A percentile compares a stretch with the other conserved stretches of the same genome.
phyloP scores from a whole-genome alignment of 1,140 invertebrate genomes.

The Aphaenogaster ashmeadi region DNA sequence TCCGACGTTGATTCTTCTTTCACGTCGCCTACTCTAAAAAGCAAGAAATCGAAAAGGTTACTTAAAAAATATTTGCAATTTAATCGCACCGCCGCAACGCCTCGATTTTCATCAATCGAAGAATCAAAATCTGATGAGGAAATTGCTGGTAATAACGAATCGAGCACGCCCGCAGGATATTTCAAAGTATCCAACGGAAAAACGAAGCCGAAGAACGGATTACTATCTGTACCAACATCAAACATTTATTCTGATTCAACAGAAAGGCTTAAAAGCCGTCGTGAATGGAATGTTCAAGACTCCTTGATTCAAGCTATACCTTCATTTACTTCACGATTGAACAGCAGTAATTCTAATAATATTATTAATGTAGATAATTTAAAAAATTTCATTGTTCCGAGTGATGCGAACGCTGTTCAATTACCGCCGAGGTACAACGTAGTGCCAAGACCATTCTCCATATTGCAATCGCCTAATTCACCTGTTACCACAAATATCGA shows the following conservation, averaged over 20 bases:
- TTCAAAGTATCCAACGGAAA: background rate
- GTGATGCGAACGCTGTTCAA: background rate
- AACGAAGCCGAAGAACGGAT: conserved; percentile 16
- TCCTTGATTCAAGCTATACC: background rate
- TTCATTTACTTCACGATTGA: background rate
- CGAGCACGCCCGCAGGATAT: background rate
- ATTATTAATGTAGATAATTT: background rate
- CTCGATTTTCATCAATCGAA: background rate
- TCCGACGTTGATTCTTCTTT: background rate
- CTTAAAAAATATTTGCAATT: conserved; percentile 29
- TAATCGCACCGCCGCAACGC: background rate
- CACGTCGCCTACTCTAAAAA: background rate
- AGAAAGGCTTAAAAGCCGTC: background rate
- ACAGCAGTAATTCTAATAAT: background rate
- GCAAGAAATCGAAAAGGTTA: conserved; percentile 33
- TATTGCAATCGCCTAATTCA: background rate
- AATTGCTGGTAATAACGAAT: conserved; percentile 4
- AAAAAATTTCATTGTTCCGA: background rate
- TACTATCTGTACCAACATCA: background rate
- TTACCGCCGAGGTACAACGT: conserved; percentile 46
- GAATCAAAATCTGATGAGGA: conserved; percentile 10
- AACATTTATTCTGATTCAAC: background rate
- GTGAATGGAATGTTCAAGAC: conserved; percentile 4
- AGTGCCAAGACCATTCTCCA: conserved; percentile 56
- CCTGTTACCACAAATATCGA: background rate